A percentile compares a stretch with the other conserved stretches of the same genome.
Evolutionary conservation across 2,797 vertebrate species (phyloP).

Genomic region (Brachyrhaphis roseni): DNA sequence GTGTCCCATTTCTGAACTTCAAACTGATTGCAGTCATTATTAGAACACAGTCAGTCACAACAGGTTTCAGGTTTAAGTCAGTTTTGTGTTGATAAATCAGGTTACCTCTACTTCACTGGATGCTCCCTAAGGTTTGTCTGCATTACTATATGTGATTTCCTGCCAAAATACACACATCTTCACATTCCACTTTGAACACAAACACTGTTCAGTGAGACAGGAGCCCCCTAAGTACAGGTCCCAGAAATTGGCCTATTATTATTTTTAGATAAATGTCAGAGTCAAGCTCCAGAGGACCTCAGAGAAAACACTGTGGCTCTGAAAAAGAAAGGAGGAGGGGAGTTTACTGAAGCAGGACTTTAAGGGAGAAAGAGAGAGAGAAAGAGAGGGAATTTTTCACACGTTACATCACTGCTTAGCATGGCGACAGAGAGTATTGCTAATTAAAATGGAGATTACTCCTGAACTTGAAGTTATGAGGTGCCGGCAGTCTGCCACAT

Average conservation of each 20-base stretch:
- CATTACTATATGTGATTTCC: conserved; percentile 42
- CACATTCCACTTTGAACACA: conserved; percentile 36
- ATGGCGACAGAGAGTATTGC: conserved; percentile 55
- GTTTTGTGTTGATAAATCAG: conserved; percentile 38
- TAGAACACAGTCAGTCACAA: not conserved
- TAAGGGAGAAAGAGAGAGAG: conserved; percentile 22
- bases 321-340: conserved; percentile 13
- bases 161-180: conserved; percentile 60
- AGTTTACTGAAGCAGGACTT: conserved; percentile 27
- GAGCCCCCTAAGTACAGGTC: conserved; percentile 60
- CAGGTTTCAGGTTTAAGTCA: conserved; percentile 16
- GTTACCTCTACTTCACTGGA: conserved; percentile 33
- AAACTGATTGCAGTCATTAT: conserved; percentile 37
- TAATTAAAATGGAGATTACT: conserved; percentile 76
- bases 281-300: conserved; percentile 56
- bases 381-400: conserved; percentile 61
- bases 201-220: conserved; percentile 34
- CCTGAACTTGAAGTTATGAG: conserved; percentile 68
- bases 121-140: conserved; percentile 17
- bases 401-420: conserved; percentile 69
- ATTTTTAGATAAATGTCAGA: conserved; percentile 73
- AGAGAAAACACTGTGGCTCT: conserved; percentile 54
- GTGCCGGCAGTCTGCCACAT: conserved; percentile 50
- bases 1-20: conserved; percentile 38
- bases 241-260: conserved; percentile 63